These are phyloP conservation scores for Agrotis puta DNA, from an alignment of 2,888 invertebrate species.

Conservation along the genomic window DNA sequence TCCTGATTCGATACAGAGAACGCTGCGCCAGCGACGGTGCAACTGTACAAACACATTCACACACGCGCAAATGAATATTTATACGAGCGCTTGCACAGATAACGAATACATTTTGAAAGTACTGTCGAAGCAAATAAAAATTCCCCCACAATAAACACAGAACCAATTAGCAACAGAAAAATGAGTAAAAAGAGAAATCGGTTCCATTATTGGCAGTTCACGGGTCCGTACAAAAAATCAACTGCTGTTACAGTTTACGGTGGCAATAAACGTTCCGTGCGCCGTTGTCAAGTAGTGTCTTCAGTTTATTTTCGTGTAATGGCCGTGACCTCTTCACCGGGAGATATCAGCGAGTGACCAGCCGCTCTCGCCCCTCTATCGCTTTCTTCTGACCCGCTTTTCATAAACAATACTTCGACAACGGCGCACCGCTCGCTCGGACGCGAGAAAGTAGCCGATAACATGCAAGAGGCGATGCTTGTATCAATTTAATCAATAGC, in stretches of 20 bases:
- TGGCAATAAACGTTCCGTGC: slow-evolving; percentile 70
- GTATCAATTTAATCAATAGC: slow-evolving; percentile 75
- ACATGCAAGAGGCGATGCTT: slow-evolving; percentile 76
- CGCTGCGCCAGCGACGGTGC: slow-evolving; percentile 64
- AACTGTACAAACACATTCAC: slow-evolving; percentile 63
- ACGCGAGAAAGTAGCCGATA: slow-evolving; percentile 88
- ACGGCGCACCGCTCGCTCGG: slow-evolving; percentile 77
- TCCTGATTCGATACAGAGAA: slow-evolving; percentile 83
- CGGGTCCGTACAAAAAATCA: slow-evolving; percentile 77
- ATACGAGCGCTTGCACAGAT: slow-evolving; percentile 53
- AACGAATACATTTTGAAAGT: slow-evolving; percentile 70
- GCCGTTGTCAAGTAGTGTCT: slow-evolving; percentile 70
- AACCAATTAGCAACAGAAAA: slow-evolving; percentile 80
- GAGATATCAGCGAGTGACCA: slow-evolving; percentile 87
- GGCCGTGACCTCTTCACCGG: slow-evolving; percentile 88
- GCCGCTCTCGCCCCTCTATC: slow-evolving; percentile 81
- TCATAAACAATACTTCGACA: slow-evolving; percentile 89
- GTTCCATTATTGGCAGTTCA: slow-evolving; percentile 77
- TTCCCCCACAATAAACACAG: slow-evolving; percentile 72
- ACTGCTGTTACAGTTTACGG: slow-evolving; percentile 79
- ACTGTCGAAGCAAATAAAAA: slow-evolving; percentile 67
- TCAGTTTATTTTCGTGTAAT: slow-evolving; percentile 80
- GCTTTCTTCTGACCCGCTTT: slow-evolving; percentile 91
- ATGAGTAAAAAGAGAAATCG: slow-evolving; percentile 84
- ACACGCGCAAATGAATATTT: slow-evolving; percentile 63